Evolutionary conservation across 92 coral and sea anemone genomes (phyloP), one percentile per base, ranked within the genome.

Genomic region (Porites lobata): DNA sequence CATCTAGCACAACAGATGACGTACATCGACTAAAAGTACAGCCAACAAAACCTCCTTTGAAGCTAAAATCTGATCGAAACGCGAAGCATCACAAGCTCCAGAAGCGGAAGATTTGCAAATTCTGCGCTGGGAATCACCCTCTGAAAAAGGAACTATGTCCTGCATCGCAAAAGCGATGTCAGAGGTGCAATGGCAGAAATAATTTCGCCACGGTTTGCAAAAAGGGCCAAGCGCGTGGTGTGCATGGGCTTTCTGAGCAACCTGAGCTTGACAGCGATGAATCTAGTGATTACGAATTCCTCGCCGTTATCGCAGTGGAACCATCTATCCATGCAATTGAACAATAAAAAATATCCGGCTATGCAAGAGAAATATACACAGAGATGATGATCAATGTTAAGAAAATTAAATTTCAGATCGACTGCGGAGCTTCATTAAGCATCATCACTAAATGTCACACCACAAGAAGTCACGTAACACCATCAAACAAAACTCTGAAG

Each of bases 371-470:
- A 69, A 62, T 82, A 14, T 75, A 86, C 67, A 50, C 84, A 65
- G 84, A 79, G 83, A 77, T 91, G 82, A 66, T 50, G 61, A 72
- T 92, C 83, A 84, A 92, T 71, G 86, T 68, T 0, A 38, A 38
- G 47, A 38, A 51, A 85, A 76, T 58, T 24, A 65, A 63, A 11
- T 92, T 88, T 66, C 94, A 92, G 84, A 79, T 92, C 18, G 90
- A 92, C 83, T 88, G 90, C 63, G 87, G 94, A 79, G 92, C 92
- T 50, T 76, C 92, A 12, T 74, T 88, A 29, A 92, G 83, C 75
- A 83, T 88, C 79, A 75, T 57, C 65, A 75, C 58, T 15, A 11
- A 75, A 50, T 72, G 76, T 72, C 20, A 75, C 43, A 56, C 65
- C 75, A 56, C 71, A 80, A 43, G 51, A 88, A 84, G 79, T 56